Percentiles rank a stretch among this genome's conserved stretches.
These are phyloP conservation scores for Drosophila ochracea DNA, from an alignment of 2,888 invertebrate species.

Conservation along the genomic window DNA sequence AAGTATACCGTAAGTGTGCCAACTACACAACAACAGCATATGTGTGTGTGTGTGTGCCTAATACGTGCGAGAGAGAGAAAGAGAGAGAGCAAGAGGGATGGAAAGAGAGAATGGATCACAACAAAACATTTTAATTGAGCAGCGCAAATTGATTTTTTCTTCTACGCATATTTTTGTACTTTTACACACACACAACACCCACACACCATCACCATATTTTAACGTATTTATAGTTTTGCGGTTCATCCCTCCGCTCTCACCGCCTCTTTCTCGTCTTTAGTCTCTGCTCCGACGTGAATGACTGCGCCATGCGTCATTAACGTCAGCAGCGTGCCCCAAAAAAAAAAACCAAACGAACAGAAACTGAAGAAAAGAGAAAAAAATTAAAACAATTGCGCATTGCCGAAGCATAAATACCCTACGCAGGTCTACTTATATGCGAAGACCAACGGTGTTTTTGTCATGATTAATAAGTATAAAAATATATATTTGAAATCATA, in stretches of 20 bases:
- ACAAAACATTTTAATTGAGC: slow-evolving; percentile 23
- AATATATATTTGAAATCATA: not conserved
- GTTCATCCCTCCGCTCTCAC: not conserved
- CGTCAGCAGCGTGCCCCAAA: slow-evolving; percentile 34
- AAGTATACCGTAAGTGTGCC: slow-evolving; percentile 12
- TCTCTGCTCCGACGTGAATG: slow-evolving; percentile 27
- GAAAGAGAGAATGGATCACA: slow-evolving; percentile 11
- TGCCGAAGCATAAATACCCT: not conserved
- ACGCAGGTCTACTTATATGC: not conserved
- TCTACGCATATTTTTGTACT: slow-evolving; percentile 16
- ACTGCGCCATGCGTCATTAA: slow-evolving; percentile 58
- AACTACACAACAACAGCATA: slow-evolving; percentile 6
- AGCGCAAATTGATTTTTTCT: slow-evolving; percentile 36
- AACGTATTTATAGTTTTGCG: slow-evolving; percentile 46
- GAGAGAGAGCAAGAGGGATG: not conserved
- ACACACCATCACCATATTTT: not conserved
- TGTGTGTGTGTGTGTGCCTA: not conserved
- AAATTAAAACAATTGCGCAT: not conserved
- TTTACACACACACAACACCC: not conserved
- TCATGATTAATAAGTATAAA: not conserved
- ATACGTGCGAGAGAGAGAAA: not conserved
- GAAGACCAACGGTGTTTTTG: not conserved
- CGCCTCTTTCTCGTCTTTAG: not conserved
- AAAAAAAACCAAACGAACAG: slow-evolving; percentile 27
- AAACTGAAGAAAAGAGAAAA: slow-evolving; percentile 22